A percentile compares a stretch with the other conserved stretches of the same genome.
Conservation (phyloP, 2,888 invertebrate genomes). For the Drosophila cognata region DNA sequence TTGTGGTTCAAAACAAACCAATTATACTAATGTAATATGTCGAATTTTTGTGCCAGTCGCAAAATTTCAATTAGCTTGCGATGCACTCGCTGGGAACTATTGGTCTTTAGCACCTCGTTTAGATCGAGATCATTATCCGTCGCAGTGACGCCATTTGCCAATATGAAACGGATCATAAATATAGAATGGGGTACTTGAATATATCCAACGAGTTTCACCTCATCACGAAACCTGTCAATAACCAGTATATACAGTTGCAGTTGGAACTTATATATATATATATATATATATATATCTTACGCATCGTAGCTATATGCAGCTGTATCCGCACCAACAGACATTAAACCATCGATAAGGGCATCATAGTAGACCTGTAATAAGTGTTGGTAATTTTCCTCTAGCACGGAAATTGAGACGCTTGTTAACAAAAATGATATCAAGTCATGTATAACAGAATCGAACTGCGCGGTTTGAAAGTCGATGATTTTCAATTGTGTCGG, state of each 20-base stretch:
- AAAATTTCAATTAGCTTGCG: slow-evolving; percentile 56
- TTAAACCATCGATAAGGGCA: slow-evolving; percentile 32
- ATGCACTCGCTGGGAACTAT: slow-evolving; percentile 52
- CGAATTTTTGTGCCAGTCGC: slow-evolving; percentile 51
- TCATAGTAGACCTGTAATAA: slow-evolving; percentile 49
- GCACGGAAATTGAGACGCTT: slow-evolving; percentile 54
- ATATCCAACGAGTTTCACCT: slow-evolving; percentile 56
- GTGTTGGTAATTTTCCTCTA: slow-evolving; percentile 55
- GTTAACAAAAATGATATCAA: slow-evolving; percentile 67
- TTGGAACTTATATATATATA: not conserved
- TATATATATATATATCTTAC: slow-evolving; percentile 33
- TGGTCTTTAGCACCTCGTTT: slow-evolving; percentile 42
- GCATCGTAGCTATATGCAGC: slow-evolving; percentile 30
- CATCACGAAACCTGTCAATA: slow-evolving; percentile 47
- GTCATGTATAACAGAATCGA: slow-evolving; percentile 66
- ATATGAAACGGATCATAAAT: slow-evolving; percentile 68
- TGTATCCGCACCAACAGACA: slow-evolving; percentile 38
- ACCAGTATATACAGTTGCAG: not conserved
- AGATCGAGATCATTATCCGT: slow-evolving; percentile 25
- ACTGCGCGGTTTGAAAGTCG: slow-evolving; percentile 68
- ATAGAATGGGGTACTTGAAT: slow-evolving; percentile 68
- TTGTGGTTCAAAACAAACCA: slow-evolving; percentile 32
- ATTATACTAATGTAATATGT: slow-evolving; percentile 51
- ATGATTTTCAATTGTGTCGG: slow-evolving; percentile 59
- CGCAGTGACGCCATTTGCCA: slow-evolving; percentile 44